Conservation (phyloP, 2,113 vertebrate species). For the Gopherus evgoodei region DNA sequence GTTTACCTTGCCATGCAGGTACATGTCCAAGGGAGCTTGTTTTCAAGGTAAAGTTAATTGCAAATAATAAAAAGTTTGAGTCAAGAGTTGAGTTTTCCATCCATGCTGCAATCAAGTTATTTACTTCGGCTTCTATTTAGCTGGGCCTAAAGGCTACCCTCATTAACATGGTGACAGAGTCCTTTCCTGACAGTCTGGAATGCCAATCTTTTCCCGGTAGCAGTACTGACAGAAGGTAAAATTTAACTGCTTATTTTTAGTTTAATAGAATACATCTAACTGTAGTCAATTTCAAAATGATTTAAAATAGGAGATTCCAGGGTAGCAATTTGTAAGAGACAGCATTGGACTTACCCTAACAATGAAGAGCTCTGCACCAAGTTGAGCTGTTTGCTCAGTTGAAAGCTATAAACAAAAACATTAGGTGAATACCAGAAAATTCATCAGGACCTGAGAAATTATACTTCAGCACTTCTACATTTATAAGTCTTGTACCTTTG, state of each 20-base stretch:
- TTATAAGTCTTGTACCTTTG: slow-evolving; percentile 86
- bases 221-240: not conserved
- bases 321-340: not conserved
- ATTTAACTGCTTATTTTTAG: not conserved
- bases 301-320: not conserved
- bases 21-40: not conserved
- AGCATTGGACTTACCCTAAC: slow-evolving; percentile 86
- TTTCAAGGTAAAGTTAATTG: not conserved
- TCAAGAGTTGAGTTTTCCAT: not conserved
- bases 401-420: slow-evolving; percentile 87
- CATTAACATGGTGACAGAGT: not conserved
- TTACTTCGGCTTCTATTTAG: not conserved
- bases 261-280: not conserved
- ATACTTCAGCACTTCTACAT: not conserved
- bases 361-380: slow-evolving; percentile 96
- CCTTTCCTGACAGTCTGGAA: not conserved
- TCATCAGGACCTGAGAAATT: not conserved
- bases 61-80: not conserved
- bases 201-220: not conserved
- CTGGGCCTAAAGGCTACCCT: not conserved
- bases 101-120: not conserved
- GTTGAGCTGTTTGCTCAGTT: slow-evolving; percentile 97
- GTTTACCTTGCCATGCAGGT: too few relatives aligned
- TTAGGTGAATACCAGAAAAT: slow-evolving; percentile 1
- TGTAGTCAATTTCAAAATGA: not conserved